phyloP scores from a whole-genome alignment of 2,888 invertebrate genomes.

The Villa cingulata region DNA sequence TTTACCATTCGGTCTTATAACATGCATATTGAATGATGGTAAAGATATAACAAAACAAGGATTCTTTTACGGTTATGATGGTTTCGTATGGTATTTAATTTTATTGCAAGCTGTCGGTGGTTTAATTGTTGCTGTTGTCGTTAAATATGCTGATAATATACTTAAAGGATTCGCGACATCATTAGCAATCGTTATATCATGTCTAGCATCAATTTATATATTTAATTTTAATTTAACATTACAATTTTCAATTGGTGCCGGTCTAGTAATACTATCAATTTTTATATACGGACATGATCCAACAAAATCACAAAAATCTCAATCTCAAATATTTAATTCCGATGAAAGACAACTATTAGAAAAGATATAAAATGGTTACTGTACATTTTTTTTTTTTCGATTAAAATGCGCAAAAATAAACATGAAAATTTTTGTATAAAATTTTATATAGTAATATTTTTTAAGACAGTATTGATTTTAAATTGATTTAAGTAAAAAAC shows the following conservation, averaged over 20 bases:
- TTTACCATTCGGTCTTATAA: conserved; percentile 72
- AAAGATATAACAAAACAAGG: conserved; percentile 48
- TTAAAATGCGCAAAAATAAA: too few species aligned
- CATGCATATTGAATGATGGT: conserved; percentile 60
- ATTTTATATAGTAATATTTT: too few species aligned
- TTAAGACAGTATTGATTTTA: too few species aligned
- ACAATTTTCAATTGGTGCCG: conserved; percentile 77
- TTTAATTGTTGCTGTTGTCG: conserved; percentile 91
- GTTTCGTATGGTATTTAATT: conserved; percentile 78
- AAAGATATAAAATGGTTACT: background rate
- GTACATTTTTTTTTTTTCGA: too few species aligned
- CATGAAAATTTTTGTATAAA: too few species aligned
- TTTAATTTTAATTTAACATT: conserved; percentile 77
- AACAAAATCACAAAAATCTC: conserved; percentile 20
- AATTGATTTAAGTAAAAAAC: too few species aligned
- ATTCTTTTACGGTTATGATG: conserved; percentile 63
- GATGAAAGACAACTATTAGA: background rate
- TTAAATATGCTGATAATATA: conserved; percentile 99
- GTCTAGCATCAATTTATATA: conserved; percentile 82
- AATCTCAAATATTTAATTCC: conserved; percentile 1
- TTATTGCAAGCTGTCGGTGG: conserved; percentile 89
- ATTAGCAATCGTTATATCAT: conserved; percentile 89
- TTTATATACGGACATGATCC: conserved; percentile 83
- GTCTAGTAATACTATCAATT: conserved; percentile 83
- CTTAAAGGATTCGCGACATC: conserved; percentile 97